Percentiles rank a stretch among this genome's conserved stretches.
These are phyloP conservation scores for Dorcus parallelipipedus DNA, from an alignment of 2,888 invertebrate species.

Conservation along the genomic window DNA sequence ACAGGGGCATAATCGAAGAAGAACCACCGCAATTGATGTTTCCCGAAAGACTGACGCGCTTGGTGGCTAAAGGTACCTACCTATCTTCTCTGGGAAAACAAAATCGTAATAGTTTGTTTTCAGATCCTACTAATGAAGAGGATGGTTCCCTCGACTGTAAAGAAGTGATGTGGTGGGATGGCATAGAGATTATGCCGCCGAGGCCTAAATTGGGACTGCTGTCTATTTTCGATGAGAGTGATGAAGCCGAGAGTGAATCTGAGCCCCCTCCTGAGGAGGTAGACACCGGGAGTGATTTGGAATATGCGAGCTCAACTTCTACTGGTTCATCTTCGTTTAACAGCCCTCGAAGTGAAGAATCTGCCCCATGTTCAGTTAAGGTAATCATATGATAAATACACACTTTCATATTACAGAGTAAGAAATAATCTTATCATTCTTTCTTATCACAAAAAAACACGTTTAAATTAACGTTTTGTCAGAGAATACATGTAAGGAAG, in stretches of 20 bases:
- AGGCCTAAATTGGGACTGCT: slow-evolving; percentile 62
- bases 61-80: slow-evolving; percentile 58
- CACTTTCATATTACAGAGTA: too few species aligned
- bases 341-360: slow-evolving; percentile 38
- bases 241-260: slow-evolving; percentile 1
- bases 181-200: slow-evolving; percentile 62
- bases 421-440: too few species aligned
- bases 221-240: slow-evolving; percentile 39
- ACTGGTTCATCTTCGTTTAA: slow-evolving; percentile 23
- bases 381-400: too few species aligned
- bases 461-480: too few species aligned
- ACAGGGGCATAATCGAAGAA: slow-evolving; percentile 60
- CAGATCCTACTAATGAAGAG: slow-evolving; percentile 39
- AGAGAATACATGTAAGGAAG: too few species aligned
- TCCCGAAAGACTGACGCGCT: slow-evolving; percentile 64
- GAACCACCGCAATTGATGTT: slow-evolving; percentile 66
- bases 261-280: background rate
- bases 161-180: slow-evolving; percentile 73
- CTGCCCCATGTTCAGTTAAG: slow-evolving; percentile 5
- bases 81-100: background rate
- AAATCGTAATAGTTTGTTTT: background rate
- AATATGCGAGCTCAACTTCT: slow-evolving; percentile 6
- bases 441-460: too few species aligned
- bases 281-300: background rate
- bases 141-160: slow-evolving; percentile 59